Evolutionary conservation across 2,888 invertebrate genomes (phyloP).

Genomic region (Hymenopus coronatus): DNA sequence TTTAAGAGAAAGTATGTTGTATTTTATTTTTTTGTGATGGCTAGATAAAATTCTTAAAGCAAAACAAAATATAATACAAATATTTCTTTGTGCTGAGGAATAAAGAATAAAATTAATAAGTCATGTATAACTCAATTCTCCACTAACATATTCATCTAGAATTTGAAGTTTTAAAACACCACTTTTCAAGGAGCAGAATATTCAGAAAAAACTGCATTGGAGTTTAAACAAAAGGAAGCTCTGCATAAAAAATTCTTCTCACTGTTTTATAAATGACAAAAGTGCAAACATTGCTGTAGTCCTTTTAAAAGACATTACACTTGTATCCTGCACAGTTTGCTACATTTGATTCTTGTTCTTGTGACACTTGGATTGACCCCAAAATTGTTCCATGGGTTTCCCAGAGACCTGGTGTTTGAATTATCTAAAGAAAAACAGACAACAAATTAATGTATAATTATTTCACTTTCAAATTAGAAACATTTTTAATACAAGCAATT

Average conservation of each 20-base stretch:
- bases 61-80: neutral
- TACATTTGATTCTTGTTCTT: neutral
- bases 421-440: constrained; percentile 61
- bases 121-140: neutral
- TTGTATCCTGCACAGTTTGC: constrained; percentile 30
- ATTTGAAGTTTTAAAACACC: neutral
- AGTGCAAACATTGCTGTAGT: neutral
- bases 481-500: neutral
- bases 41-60: neutral
- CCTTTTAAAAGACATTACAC: constrained; percentile 24
- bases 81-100: neutral
- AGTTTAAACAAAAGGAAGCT: neutral
- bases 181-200: neutral
- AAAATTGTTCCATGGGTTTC: constrained; percentile 46
- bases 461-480: too few relatives aligned
- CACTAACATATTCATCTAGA: neutral
- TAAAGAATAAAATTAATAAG: neutral
- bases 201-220: too few relatives aligned
- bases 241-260: neutral
- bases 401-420: constrained; percentile 90
- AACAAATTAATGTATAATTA: neutral
- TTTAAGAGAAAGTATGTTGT: neutral
- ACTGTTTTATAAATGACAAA: neutral
- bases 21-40: neutral
- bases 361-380: constrained; percentile 18